Evolutionary conservation across 2,797 vertebrate genomes (phyloP).

Genomic region (Malacoraja senta): DNA sequence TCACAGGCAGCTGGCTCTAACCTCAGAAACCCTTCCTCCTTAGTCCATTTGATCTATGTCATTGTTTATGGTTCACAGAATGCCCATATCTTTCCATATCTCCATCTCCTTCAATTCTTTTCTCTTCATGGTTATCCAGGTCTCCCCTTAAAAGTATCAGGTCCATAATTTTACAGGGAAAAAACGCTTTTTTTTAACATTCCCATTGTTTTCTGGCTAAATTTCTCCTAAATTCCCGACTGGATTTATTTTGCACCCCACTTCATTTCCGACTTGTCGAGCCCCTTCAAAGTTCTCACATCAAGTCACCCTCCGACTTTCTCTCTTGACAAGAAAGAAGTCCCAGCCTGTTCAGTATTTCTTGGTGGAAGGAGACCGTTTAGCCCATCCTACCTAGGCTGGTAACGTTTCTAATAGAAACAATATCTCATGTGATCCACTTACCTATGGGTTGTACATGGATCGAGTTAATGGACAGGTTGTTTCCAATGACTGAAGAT

Average conservation of each 20-base stretch:
- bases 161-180: neutral
- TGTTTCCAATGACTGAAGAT: slow-evolving; percentile 48
- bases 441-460: slow-evolving; percentile 65
- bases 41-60: no score
- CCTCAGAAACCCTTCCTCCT: no score
- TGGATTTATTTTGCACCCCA: neutral
- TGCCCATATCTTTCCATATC: no score
- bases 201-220: neutral
- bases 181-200: neutral
- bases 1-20: no score
- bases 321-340: neutral
- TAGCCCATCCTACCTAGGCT: neutral
- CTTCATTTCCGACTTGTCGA: neutral
- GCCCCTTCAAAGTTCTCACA: neutral
- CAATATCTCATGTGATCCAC: slow-evolving; percentile 41
- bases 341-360: neutral
- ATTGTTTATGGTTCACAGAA: no score
- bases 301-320: no score
- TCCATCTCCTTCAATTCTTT: neutral
- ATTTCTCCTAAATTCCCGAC: neutral
- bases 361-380: neutral
- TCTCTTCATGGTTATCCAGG: neutral
- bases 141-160: neutral
- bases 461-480: slow-evolving; percentile 55
- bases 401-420: neutral